Evolutionary conservation across 1,140 invertebrate genomes (phyloP), one percentile per base, ranked within the genome.

Genomic region (Drosophila pandora): DNA sequence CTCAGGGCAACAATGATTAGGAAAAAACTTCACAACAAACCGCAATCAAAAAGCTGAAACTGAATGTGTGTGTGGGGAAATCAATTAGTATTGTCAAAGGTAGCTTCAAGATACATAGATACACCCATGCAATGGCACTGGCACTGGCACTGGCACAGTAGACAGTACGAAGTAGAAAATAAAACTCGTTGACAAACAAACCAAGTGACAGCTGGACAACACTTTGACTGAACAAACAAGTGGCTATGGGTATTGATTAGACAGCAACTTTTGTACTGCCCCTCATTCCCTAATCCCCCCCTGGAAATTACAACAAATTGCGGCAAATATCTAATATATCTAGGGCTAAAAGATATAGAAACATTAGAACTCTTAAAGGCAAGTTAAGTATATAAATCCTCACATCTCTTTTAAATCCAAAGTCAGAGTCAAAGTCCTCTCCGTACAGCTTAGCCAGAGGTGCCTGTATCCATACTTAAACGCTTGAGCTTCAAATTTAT

Each of bases 81-180:
- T 84, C 81, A 84, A 84, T 84, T 85, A 80, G 73, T 80, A 76
- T 80, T 79, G 71, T 85, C 72, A 61, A 69, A 79, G 65, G 61
- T 73, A 84, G 53, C 58, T 78, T 12, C 25, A 37, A 50, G 34
- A 55, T 62, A 58, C 30, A 61, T 17, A 58, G 39, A 39, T 45
- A 58, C 47, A 63, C 30, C 50, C 43, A 37, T 49, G 43, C 25
- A 59, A 12, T 34, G n/a, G n/a, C n/a, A n/a, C n/a, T n/a, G 2
- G 13, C 45, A 41, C 30, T 50, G 55, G 48, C n/a, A 22, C 47
- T 23, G 30, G 37, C 34, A 48, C 56, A 30, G 60, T 47, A 34
- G 47, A 48, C 56, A 30, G 60, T 47, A 34, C 49, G 63, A 47
- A 28, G 56, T 53, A 39, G 25, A 71, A 64, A 64, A 62, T 59